phyloP scores from a whole-genome alignment of 2,888 invertebrate genomes.

The Mystacides longicornis region DNA sequence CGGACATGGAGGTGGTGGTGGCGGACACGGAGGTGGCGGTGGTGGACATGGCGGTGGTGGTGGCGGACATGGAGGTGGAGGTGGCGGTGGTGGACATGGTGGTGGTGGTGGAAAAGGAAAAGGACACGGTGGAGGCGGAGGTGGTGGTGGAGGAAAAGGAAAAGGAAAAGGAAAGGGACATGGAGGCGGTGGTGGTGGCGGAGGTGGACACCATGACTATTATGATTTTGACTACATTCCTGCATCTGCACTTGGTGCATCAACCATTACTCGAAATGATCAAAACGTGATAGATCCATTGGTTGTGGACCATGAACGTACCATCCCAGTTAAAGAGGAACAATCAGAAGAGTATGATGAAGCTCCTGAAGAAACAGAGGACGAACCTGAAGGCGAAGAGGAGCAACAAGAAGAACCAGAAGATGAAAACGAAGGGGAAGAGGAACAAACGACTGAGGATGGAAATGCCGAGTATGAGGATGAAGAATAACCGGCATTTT shows the following conservation, averaged over 20 bases:
- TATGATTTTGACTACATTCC: background rate
- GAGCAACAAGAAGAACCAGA: background rate
- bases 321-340: constrained; percentile 3
- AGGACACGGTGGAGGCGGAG: constrained; percentile 5
- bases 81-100: background rate
- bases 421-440: background rate
- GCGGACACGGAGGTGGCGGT: background rate
- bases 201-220: constrained; percentile 8
- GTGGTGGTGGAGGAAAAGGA: constrained; percentile 13
- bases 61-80: background rate
- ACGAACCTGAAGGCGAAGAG: background rate
- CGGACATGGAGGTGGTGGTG: background rate
- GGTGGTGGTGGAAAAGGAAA: background rate
- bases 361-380: background rate
- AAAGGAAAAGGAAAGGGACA: constrained; percentile 14
- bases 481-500: no score
- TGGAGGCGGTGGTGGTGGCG: constrained; percentile 13
- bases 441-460: background rate
- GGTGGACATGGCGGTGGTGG: background rate
- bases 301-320: no score
- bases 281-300: background rate
- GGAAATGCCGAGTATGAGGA: no score
- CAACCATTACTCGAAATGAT: background rate
- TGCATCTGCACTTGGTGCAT: constrained; percentile 1
- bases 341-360: constrained; percentile 1